Evolutionary conservation across 2,888 invertebrate genomes (phyloP), one percentile per base, ranked within the genome.

Genomic region (Exephanes ischioxanthus): DNA sequence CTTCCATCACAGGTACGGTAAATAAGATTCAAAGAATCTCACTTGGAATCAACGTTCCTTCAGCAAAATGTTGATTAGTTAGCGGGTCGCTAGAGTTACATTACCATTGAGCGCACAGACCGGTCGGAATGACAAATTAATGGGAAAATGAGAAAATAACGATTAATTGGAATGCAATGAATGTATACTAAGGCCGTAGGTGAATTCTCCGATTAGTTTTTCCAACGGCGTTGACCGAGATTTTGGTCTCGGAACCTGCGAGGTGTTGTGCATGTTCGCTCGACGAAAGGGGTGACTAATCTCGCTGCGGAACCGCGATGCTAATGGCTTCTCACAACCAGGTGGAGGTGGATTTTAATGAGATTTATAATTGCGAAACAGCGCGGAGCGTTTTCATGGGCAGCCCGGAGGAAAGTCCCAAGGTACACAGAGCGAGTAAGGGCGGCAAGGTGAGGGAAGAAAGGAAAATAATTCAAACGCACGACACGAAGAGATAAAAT

Each of bases 281-380:
- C 14, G 53, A 61, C 66, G 26, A 72, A 83, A 68, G 80, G 80
- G 77, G 80, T 83, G 71, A 85, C 82, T 85, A 84, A 86, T 83
- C 80, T 75, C n/a, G 75, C 71, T 68, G 68, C 80, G 63, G 63
- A 70, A 80, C 80, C 85, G 63, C 85, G 88, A 90, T 88, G 90
- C 90, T 92, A 92, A 93, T 93, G 90, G 91, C 90, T 90, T 92
- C 90, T 90, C 88, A 84, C 86, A 87, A 87, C 79, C 87, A 71
- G 85, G 87, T 87, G 88, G 83, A 16, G 84, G 88, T 87, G 91
- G 92, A 93, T 92, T 92, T 92, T 92, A 92, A 93, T 91, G 92
- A 92, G 92, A 92, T 92, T 93, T 92, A 91, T 92, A 92, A 93
- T 92, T 93, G 91, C 89, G 86, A 90, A 90, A 89, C 89, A 85